Evolutionary conservation across 2,113 vertebrate genomes (phyloP).

Genomic region (Hiodon alosoides): DNA sequence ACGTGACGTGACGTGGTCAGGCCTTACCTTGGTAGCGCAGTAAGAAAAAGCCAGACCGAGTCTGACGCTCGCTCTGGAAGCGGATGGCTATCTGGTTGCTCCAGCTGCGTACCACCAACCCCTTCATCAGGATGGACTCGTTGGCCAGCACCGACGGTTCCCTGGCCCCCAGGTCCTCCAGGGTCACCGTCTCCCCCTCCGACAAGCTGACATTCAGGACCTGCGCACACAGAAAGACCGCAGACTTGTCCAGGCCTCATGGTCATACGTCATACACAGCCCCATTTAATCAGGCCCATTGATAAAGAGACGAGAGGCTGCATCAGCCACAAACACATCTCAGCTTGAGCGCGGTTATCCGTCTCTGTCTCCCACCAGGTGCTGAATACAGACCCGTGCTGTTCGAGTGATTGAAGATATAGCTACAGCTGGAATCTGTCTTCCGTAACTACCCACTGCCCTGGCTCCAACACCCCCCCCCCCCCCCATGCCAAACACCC

Average conservation of each 20-base stretch:
- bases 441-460: background rate
- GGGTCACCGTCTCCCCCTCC: slow-evolving; percentile 73
- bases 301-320: too few species aligned
- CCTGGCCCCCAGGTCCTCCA: slow-evolving; percentile 71
- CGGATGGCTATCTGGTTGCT: slow-evolving; percentile 80
- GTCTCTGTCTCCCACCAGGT: slow-evolving; percentile 14
- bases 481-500: background rate
- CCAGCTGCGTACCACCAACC: slow-evolving; percentile 84
- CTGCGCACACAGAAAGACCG: slow-evolving; percentile 48
- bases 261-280: too few species aligned
- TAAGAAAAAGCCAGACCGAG: slow-evolving; percentile 66
- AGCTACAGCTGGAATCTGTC: background rate
- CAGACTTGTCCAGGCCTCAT: background rate
- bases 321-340: slow-evolving; percentile 2
- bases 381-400: slow-evolving; percentile 14
- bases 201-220: slow-evolving; percentile 83
- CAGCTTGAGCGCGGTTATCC: background rate
- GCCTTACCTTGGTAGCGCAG: slow-evolving; percentile 82
- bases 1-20: background rate
- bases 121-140: slow-evolving; percentile 82
- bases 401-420: slow-evolving; percentile 15
- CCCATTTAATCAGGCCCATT: too few species aligned
- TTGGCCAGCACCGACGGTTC: slow-evolving; percentile 83
- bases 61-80: slow-evolving; percentile 70
- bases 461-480: slow-evolving; percentile 1